Base-by-base conservation (phyloP, 2,888 invertebrate genomes). In the Dasypogon diadema region DNA sequence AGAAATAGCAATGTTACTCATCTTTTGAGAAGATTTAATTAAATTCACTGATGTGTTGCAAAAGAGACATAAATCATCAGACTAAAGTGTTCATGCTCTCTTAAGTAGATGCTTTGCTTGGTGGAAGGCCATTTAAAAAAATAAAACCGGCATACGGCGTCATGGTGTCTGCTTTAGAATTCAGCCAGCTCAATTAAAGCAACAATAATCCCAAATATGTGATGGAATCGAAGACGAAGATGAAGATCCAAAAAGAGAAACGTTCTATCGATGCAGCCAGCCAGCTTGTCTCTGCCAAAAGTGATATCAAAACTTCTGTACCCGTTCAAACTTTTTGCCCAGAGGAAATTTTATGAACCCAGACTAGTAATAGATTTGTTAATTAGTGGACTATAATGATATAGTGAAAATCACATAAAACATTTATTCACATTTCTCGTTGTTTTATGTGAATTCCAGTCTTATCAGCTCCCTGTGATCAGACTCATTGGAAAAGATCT, bases 401-500 rank as follows among this genome's bases (percentile, higher is more conserved):
- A 30, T 10, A 30, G 34, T 30, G 34, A 30, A 30, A 12, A 42
- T 42, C 42, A 42, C 42, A 2, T 3, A 12, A 1, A 37, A 60
- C 37, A 60, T 60, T 60, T 60, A 60, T 60, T 16, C 37, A 16
- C 6, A 37, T 24, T 37, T 37, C 37, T 2, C 18, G 18, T 14
- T 34, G 37, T 60, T 60, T 60, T 60, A 60, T 60, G 60, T 21
- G 60, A 60, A 60, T 60, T 60, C 37, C 37, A 37, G 14, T 12
- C 18, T 42, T 60, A 60, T 60, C 60, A 60, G 60, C 60, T 10
- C 60, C 37, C 37, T 18, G 60, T 60, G 60, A 60, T 60, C 60
- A 12, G n/a, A n/a, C n/a, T n/a, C 42, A 12, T 42, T 42, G 12
- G 42, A 3, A 3, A 42, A 42, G 42, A 42, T 42, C 42, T 42